Conservation (phyloP, 2,888 invertebrate genomes). For the Ormyrus nitidulus region DNA sequence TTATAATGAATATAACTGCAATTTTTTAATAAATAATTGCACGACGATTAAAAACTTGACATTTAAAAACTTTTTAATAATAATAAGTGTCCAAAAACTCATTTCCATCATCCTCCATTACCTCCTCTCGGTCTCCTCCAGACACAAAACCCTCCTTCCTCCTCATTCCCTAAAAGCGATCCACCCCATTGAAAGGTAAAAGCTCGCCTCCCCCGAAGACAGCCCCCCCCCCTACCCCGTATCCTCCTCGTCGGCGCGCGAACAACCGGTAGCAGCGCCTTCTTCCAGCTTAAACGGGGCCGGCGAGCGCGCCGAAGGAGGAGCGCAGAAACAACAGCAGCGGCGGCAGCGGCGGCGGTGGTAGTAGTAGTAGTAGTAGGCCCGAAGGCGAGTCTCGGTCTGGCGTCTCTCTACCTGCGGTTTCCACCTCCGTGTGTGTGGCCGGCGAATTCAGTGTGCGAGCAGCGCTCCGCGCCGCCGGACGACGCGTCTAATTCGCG, state of each 20-base stretch:
- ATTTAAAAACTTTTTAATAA: no score
- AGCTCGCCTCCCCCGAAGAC: no score
- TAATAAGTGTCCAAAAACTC: no score
- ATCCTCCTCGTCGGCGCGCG: not conserved
- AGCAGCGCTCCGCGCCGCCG: constrained; percentile 69
- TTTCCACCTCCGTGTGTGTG: constrained; percentile 33
- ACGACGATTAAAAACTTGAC: no score
- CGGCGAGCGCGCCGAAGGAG: constrained; percentile 38
- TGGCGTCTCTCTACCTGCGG: constrained; percentile 58
- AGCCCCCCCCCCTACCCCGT: constrained; percentile 17
- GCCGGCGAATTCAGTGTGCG: constrained; percentile 70
- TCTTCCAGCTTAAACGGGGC: constrained; percentile 55
- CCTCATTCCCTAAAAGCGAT: no score
- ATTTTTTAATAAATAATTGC: no score
- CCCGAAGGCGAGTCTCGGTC: constrained; percentile 61
- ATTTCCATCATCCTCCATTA: no score
- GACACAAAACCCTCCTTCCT: not conserved
- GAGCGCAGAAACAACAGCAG: not conserved
- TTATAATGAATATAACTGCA: no score
- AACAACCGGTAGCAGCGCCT: not conserved
- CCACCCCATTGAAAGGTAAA: no score
- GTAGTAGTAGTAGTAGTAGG: no score
- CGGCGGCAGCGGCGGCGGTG: no score
- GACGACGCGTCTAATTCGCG: constrained; percentile 9
- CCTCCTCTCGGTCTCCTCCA: no score